These are phyloP conservation scores for Siphamia tubifer DNA, from an alignment of 2,113 vertebrate species.

Conservation along the genomic window DNA sequence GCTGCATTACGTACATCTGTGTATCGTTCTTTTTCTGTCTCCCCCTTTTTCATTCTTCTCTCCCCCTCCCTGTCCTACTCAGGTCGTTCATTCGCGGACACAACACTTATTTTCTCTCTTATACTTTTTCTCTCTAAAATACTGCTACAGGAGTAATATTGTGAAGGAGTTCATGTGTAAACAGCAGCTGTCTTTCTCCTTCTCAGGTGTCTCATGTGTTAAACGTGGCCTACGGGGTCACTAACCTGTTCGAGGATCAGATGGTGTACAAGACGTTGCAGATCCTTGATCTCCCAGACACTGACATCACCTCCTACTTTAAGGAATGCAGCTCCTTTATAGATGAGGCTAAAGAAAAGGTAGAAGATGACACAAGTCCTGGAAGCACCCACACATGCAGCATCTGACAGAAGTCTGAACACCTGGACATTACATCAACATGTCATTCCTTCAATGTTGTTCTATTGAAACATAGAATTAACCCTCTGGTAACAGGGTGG, in stretches of 20 bases:
- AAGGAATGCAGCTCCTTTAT: slow-evolving; percentile 60
- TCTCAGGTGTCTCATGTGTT: slow-evolving; percentile 91
- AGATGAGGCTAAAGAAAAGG: slow-evolving; percentile 55
- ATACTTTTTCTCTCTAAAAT: slow-evolving; percentile 4
- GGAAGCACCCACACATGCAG: background rate
- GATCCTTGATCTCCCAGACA: slow-evolving; percentile 93
- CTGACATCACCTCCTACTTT: slow-evolving; percentile 85
- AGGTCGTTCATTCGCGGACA: slow-evolving; percentile 42
- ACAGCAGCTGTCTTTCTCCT: background rate
- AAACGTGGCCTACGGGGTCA: slow-evolving; percentile 91
- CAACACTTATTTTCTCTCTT: slow-evolving; percentile 12
- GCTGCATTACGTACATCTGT: background rate
- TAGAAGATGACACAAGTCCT: background rate
- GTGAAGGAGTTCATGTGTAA: slow-evolving; percentile 7
- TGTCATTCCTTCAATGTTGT: too few relatives aligned
- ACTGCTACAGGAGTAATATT: slow-evolving; percentile 10
- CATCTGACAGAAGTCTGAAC: too few relatives aligned
- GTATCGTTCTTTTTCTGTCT: background rate
- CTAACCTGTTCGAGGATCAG: slow-evolving; percentile 84
- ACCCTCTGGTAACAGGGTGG: too few relatives aligned
- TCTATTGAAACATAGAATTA: too few relatives aligned
- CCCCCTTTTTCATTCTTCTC: background rate
- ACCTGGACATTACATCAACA: too few relatives aligned
- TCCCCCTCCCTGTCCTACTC: slow-evolving; percentile 17
- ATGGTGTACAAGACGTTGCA: slow-evolving; percentile 77